Conservation (phyloP, 1,140 invertebrate species). For the Drosophila nikananu region DNA sequence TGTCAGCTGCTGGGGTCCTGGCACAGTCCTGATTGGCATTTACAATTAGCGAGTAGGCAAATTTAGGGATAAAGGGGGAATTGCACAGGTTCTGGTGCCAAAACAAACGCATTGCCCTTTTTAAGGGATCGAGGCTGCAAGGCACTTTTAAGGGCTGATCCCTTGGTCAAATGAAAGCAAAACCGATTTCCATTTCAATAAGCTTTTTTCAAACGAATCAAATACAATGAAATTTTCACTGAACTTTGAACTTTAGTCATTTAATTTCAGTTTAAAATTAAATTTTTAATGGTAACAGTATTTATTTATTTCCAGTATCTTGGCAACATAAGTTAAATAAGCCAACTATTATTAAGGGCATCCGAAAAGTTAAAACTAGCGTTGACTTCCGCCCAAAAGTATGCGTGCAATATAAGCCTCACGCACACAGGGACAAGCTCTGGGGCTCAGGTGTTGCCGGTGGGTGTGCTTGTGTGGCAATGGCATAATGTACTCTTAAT, state of each 20-base stretch:
- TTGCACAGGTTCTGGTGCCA: conserved; percentile 42
- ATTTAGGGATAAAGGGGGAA: conserved; percentile 42
- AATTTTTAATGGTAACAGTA: neutral
- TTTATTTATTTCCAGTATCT: too few relatives aligned
- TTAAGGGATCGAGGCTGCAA: conserved; percentile 6
- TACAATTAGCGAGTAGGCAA: conserved; percentile 83
- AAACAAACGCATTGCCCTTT: conserved; percentile 13
- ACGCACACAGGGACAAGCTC: neutral
- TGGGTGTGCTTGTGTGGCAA: conserved; percentile 43
- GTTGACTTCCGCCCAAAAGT: conserved; percentile 34
- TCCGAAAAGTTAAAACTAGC: neutral
- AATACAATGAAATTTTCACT: neutral
- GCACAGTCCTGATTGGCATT: conserved; percentile 79
- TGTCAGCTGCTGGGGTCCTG: conserved; percentile 36
- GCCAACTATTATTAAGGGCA: neutral
- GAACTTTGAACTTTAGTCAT: too few relatives aligned
- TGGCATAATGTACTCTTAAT: conserved; percentile 81
- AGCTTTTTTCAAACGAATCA: neutral
- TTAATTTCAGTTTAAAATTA: neutral
- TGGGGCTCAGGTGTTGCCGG: neutral
- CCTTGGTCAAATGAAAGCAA: conserved; percentile 5
- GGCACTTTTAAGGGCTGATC: conserved; percentile 9
- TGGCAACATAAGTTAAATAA: too few relatives aligned
- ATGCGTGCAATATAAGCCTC: conserved; percentile 4
- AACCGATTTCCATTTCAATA: conserved; percentile 7